Conservation (phyloP, 2,113 vertebrate genomes). For the Pyrgilauda ruficollis region DNA sequence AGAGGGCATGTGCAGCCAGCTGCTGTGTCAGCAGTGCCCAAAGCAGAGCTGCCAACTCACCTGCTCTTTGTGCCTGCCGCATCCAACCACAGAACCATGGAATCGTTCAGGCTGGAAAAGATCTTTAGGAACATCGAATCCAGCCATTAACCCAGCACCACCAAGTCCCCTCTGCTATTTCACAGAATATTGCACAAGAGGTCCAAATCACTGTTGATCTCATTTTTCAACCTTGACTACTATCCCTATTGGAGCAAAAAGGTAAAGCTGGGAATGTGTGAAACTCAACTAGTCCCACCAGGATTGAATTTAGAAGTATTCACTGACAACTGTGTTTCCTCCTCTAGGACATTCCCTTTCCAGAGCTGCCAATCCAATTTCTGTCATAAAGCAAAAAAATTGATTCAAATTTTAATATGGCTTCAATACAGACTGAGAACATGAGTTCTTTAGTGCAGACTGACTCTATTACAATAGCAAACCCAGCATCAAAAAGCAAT, state of each 20-base stretch:
- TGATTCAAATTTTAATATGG: neutral
- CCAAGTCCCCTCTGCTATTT: neutral
- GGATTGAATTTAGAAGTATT: neutral
- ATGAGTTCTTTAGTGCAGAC: neutral
- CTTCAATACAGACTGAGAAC: neutral
- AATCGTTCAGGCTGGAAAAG: neutral
- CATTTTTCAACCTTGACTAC: neutral
- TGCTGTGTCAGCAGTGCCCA: neutral
- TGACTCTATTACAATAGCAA: neutral
- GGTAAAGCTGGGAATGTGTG: neutral
- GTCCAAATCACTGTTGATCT: neutral
- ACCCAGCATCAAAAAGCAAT: neutral
- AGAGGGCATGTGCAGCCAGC: rapidly evolving
- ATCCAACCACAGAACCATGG: neutral
- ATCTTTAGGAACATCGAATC: neutral
- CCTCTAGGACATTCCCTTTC: neutral
- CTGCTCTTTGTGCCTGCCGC: neutral
- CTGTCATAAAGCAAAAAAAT: neutral
- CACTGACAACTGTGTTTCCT: neutral
- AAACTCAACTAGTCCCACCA: neutral
- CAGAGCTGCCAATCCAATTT: neutral
- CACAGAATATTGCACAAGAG: neutral
- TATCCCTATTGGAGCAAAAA: neutral
- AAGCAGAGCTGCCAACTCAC: neutral
- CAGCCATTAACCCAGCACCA: neutral